Conservation (phyloP, 2,888 invertebrate species). For the Ryuthela nishihirai region DNA sequence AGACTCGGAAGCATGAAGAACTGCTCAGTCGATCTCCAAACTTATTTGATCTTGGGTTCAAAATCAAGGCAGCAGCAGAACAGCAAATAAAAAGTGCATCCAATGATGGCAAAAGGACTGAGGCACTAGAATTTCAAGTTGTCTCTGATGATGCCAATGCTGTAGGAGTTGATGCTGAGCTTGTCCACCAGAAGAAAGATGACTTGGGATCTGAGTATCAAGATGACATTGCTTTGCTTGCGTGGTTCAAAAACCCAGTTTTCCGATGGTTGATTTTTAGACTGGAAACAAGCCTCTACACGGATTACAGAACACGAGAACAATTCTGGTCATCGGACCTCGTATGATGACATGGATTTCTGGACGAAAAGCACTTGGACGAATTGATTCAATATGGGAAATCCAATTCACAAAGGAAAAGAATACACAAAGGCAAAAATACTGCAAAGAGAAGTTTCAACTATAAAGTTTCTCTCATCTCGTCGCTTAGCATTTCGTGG, state of each 20-base stretch:
- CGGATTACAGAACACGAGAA: not conserved
- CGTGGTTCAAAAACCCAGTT: not conserved
- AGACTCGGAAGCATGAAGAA: too few species aligned
- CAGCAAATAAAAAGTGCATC: too few species aligned
- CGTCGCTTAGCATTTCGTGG: too few species aligned
- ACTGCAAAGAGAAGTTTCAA: too few species aligned
- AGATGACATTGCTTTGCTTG: not conserved
- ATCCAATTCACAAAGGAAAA: too few species aligned
- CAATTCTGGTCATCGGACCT: too few species aligned
- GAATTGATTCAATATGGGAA: too few species aligned
- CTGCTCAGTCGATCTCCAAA: not conserved
- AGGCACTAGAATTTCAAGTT: slow-evolving; percentile 2
- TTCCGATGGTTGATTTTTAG: not conserved
- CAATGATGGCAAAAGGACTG: too few species aligned
- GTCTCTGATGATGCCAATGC: slow-evolving; percentile 1
- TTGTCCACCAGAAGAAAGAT: not conserved
- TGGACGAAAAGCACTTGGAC: too few species aligned
- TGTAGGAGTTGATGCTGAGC: not conserved
- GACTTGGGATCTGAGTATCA: not conserved
- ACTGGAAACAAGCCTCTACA: not conserved
- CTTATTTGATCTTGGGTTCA: not conserved
- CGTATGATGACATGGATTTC: too few species aligned
- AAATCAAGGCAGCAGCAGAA: not conserved
- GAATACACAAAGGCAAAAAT: too few species aligned
- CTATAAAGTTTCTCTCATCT: too few species aligned